Base-by-base conservation (phyloP, 2,888 invertebrate genomes). In the Carpatolechia fugitivella region DNA sequence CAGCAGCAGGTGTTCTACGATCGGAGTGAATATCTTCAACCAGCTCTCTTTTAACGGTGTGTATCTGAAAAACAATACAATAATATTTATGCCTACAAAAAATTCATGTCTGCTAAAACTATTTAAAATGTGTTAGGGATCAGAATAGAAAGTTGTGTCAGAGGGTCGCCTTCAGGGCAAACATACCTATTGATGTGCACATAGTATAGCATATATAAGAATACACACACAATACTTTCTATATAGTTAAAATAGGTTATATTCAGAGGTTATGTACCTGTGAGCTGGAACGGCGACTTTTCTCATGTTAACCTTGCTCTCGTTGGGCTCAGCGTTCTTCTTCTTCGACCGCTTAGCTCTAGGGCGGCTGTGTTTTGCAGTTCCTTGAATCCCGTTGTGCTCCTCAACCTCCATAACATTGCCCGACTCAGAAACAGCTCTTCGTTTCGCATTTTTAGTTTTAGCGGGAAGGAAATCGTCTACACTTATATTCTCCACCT, bases 41-140 rank as follows among this genome's bases (percentile, higher is more conserved):
- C 99, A 99, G 72, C 96, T 96, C 72, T 98, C 97, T 87, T 98
- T 99, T 7, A 99, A 85, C 0, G 99, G 98, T 7, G 97, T 95
- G 72, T 97, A 97, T 79, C 99, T 92, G 69, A 13, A 80, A 76
- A 51, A 10, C 3, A 33, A 11, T 33, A 11, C n/a, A 38, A 13
- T 14, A 14, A 7, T 13, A 3, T 13, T 4, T 11, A n/a, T 11
- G n/a, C 14, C 3, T 2, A 38, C 6, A 38, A 38, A 38, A 14
- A 38, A 38, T 5, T 8, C 24, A 24, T 4, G 24, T 6, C 6
- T 6, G 6, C 24, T 24, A 6, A 24, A 24, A 24, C n/a, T n/a
- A n/a, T n/a, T n/a, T n/a, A n/a, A n/a, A n/a, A n/a, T n/a, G n/a
- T n/a, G n/a, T n/a, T n/a, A n/a, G n/a, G n/a, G n/a, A n/a, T n/a